Evolutionary conservation across 1,140 invertebrate genomes (phyloP), one percentile per base, ranked within the genome.

Genomic region (Micrasema minimum): DNA sequence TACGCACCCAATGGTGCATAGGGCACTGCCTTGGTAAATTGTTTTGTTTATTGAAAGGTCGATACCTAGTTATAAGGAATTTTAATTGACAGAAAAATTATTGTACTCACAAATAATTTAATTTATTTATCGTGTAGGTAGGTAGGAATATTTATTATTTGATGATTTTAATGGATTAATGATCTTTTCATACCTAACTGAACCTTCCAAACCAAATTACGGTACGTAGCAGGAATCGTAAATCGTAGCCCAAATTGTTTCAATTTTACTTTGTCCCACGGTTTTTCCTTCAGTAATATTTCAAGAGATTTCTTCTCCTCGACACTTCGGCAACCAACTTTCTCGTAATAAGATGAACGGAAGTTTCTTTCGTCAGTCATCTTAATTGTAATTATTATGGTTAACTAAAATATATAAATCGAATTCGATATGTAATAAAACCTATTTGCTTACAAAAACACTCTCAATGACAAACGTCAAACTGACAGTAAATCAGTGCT

Each of bases 221-320:
- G 88, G 74, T 96, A 91, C n/a, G 90, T 86, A 16, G 88, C 86
- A 37, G 95, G 94, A 9, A 96, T 90, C 5, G 90, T 90, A 78
- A 94, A 96, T 61, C 93, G 85, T 53, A 94, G 81, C 78, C 92
- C 93, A 79, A 96, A 96, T 77, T 95, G 93, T 77, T 90, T 90
- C 18, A 97, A 79, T 80, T 96, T 96, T 5, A 87, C 87, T 77
- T 88, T 88, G 78, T 96, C 93, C 76, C 94, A 87, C 11, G 92
- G 90, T 79, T 91, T 91, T 73, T 96, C 95, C 78, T 95, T 94
- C 66, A 96, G 84, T 5, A 97, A 83, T 79, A 95, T 95, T 84
- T 97, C 94, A n/a, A 97, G 81, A 0, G 94, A 95, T 82, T 93
- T 95, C 80, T 95, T 96, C 80, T 97, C 95, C 81, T 96, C 95